These are phyloP conservation scores for Diprion similis DNA, from an alignment of 1,140 invertebrate species.

Conservation along the genomic window DNA sequence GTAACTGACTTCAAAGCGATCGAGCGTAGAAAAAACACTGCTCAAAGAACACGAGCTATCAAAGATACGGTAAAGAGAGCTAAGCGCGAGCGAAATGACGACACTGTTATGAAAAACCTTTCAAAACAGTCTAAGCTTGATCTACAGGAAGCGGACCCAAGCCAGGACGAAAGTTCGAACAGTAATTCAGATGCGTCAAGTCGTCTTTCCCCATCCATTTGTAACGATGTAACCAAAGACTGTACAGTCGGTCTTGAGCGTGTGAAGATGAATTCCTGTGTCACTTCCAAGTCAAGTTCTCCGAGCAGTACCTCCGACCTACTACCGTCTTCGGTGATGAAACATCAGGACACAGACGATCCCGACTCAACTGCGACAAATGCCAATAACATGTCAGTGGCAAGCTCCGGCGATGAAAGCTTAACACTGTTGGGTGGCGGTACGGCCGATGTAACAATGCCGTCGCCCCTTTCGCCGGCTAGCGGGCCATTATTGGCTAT, in stretches of 20 bases:
- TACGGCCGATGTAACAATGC: conserved; percentile 52
- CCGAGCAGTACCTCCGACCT: conserved; percentile 48
- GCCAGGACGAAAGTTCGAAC: conserved; percentile 54
- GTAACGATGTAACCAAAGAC: conserved; percentile 45
- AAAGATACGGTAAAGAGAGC: conserved; percentile 42
- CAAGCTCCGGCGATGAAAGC: conserved; percentile 53
- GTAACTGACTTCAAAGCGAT: conserved; percentile 40
- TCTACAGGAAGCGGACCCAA: conserved; percentile 43
- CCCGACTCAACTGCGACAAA: conserved; percentile 43
- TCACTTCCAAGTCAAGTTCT: conserved; percentile 52
- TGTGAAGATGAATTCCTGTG: conserved; percentile 42
- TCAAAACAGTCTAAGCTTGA: conserved; percentile 47
- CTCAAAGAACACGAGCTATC: conserved; percentile 43
- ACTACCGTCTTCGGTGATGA: conserved; percentile 44
- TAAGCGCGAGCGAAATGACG: conserved; percentile 42
- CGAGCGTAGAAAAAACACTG: conserved; percentile 45
- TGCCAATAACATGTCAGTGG: conserved; percentile 47
- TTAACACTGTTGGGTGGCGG: conserved; percentile 48
- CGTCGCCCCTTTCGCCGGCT: conserved; percentile 55
- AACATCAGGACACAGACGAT: conserved; percentile 47
- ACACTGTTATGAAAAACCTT: conserved; percentile 31
- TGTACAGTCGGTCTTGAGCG: conserved; percentile 19
- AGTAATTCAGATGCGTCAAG: conserved; percentile 50
- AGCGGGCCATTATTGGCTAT: conserved; percentile 54
- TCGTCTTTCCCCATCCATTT: conserved; percentile 46